Evolutionary conservation across 2,113 vertebrate genomes (phyloP).

Genomic region (Phasianus colchicus): DNA sequence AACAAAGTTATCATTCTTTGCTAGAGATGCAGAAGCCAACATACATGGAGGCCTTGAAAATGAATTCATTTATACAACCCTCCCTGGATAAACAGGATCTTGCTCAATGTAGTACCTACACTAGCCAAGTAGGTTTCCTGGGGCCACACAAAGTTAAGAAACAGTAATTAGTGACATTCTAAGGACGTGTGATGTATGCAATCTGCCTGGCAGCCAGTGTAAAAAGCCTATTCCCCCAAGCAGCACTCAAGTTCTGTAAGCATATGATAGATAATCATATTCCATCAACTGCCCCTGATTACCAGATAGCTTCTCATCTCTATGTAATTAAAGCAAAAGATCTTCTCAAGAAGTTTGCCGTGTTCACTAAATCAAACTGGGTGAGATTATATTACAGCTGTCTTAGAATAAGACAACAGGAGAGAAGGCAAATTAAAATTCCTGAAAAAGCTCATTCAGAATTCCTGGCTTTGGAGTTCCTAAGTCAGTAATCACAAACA

Average conservation of each 20-base stretch:
- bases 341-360: background rate
- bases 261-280: background rate
- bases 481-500: background rate
- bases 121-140: background rate
- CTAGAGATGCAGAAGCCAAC: background rate
- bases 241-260: background rate
- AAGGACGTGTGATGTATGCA: background rate
- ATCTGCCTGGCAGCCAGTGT: background rate
- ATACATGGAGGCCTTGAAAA: background rate
- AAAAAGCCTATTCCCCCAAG: background rate
- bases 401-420: background rate
- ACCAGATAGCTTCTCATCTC: background rate
- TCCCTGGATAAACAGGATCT: background rate
- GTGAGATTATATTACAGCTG: background rate
- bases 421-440: background rate
- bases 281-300: background rate
- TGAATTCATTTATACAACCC: background rate
- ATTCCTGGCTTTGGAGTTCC: background rate
- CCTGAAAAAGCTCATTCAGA: background rate
- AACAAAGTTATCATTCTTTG: background rate
- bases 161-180: background rate
- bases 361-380: background rate
- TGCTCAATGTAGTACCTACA: background rate
- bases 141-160: background rate
- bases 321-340: background rate